A percentile compares a stretch with the other conserved stretches of the same genome.
phyloP scores from a whole-genome alignment of 2,113 vertebrate genomes.

The Monopterus albus region DNA sequence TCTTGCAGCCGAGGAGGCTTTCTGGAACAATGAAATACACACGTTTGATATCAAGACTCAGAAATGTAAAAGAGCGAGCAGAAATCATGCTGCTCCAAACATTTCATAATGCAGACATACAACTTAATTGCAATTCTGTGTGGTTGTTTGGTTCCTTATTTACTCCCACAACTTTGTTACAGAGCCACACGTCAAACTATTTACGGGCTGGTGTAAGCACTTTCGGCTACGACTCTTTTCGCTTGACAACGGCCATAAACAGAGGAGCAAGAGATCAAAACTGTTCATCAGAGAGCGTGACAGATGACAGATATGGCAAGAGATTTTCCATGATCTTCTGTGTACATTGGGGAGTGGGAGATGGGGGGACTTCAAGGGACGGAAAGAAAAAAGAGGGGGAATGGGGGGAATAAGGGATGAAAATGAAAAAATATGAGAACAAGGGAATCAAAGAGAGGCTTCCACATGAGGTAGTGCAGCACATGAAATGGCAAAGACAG shows the following conservation, averaged over 20 bases:
- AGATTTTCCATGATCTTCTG: conserved; percentile 78
- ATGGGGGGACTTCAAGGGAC: conserved; percentile 41
- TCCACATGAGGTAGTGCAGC: conserved; percentile 41
- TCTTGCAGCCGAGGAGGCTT: conserved; percentile 32
- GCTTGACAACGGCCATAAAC: conserved; percentile 82
- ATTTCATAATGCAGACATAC: conserved; percentile 75
- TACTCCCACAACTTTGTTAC: conserved; percentile 80
- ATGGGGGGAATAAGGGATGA: conserved; percentile 1
- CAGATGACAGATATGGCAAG: conserved; percentile 81
- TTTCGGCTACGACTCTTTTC: conserved; percentile 78
- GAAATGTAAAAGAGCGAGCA: conserved; percentile 54
- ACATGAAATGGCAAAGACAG: conserved; percentile 1
- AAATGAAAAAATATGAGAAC: conserved; percentile 29
- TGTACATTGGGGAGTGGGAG: conserved; percentile 48
- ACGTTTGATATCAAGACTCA: conserved; percentile 59
- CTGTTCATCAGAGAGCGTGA: conserved; percentile 76
- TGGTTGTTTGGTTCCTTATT: conserved; percentile 82
- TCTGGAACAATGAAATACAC: conserved; percentile 50
- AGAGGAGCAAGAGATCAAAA: conserved; percentile 80
- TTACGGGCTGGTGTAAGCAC: conserved; percentile 83
- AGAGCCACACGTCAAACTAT: conserved; percentile 85
- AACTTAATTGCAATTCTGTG: conserved; percentile 70
- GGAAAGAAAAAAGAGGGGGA: neutral
- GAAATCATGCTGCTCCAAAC: conserved; percentile 74
- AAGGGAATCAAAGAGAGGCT: conserved; percentile 52